Conservation (phyloP, 2,888 invertebrate species). For the Penaeus monodon region DNA sequence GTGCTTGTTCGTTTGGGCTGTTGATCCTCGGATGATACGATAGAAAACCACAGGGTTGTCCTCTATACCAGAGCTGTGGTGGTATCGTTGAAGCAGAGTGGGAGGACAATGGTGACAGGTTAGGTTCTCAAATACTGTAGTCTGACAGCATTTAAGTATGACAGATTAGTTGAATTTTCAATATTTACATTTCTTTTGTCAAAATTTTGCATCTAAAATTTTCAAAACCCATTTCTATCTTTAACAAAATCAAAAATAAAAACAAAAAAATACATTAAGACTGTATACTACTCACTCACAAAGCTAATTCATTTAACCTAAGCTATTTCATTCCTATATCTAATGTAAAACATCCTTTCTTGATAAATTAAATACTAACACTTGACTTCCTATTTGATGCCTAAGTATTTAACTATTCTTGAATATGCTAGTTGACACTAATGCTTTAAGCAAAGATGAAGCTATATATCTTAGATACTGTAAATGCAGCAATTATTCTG, state of each 20-base stretch:
- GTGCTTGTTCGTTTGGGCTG: slow-evolving; percentile 94
- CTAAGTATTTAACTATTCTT: slow-evolving; percentile 36
- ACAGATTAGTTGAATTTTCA: slow-evolving; percentile 7
- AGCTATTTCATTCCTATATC: slow-evolving; percentile 48
- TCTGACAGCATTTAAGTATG: slow-evolving; percentile 1
- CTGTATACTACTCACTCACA: slow-evolving; percentile 24
- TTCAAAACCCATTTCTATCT: slow-evolving; percentile 41
- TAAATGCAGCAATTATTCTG: slow-evolving; percentile 44
- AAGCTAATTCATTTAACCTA: slow-evolving; percentile 40
- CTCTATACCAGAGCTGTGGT: slow-evolving; percentile 90
- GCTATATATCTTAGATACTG: slow-evolving; percentile 40
- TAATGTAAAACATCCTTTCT: slow-evolving; percentile 49
- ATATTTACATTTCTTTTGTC: slow-evolving; percentile 12
- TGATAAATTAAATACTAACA: slow-evolving; percentile 20
- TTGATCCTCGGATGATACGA: slow-evolving; percentile 93
- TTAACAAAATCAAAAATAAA: slow-evolving; percentile 27
- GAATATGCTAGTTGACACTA: slow-evolving; percentile 28
- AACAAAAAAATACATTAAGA: neutral
- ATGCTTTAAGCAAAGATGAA: slow-evolving; percentile 33
- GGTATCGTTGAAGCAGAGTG: slow-evolving; percentile 61
- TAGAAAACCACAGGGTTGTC: slow-evolving; percentile 96
- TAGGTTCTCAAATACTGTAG: slow-evolving; percentile 29
- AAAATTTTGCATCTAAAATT: slow-evolving; percentile 7
- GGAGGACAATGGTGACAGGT: slow-evolving; percentile 26
- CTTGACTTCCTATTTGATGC: slow-evolving; percentile 30